Percentiles rank a stretch among this genome's conserved stretches.
Conservation (phyloP, 2,797 vertebrate genomes). For the Oceanodroma leucorhoa region DNA sequence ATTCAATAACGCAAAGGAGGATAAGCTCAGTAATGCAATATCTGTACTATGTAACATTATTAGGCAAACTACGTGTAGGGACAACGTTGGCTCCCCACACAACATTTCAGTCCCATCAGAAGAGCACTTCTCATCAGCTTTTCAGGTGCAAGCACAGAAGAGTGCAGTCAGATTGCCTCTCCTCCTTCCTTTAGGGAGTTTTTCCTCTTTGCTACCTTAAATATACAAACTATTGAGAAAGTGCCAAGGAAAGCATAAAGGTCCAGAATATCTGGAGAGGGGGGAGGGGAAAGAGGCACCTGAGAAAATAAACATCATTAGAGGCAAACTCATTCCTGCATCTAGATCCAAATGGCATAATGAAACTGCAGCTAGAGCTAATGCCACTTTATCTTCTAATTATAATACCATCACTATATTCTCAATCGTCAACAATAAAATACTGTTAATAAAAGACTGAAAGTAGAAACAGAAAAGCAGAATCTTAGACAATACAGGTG, state of each 20-base stretch:
- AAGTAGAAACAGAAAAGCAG: background rate
- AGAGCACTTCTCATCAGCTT: background rate
- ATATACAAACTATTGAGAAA: background rate
- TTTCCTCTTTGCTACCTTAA: background rate
- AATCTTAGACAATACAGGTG: background rate
- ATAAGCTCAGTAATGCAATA: background rate
- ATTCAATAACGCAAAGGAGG: background rate
- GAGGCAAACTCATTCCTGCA: background rate
- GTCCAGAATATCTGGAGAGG: background rate
- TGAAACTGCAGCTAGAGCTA: background rate
- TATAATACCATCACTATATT: background rate
- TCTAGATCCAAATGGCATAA: background rate
- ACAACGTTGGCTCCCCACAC: background rate
- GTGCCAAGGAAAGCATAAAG: rapidly evolving
- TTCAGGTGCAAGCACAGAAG: background rate
- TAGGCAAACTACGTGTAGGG: background rate
- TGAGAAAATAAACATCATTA: background rate
- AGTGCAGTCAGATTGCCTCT: background rate
- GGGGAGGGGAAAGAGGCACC: background rate
- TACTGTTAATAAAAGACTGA: background rate
- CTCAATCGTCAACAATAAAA: background rate
- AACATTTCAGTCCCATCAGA: background rate
- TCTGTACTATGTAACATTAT: background rate
- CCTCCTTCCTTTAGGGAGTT: background rate
- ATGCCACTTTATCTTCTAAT: background rate